Evolutionary conservation across 1,140 invertebrate species (phyloP).

Genomic region (Hesperophylax magnus): DNA sequence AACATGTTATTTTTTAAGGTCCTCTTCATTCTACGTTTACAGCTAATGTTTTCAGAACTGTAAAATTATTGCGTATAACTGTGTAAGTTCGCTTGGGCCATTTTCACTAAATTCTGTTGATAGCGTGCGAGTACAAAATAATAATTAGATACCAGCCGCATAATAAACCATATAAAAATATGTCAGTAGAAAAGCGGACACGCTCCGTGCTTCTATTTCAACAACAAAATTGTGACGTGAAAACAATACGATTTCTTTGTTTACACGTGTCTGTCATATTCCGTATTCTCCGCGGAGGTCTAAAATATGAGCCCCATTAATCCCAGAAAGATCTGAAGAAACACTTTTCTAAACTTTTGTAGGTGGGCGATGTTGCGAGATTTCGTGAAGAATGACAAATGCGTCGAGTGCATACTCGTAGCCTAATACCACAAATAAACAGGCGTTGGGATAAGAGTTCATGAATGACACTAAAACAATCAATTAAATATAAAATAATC

Average conservation of each 20-base stretch:
- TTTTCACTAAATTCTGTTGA: slow-evolving; percentile 1
- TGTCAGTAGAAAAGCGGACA: not conserved
- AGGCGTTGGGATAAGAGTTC: too few relatives aligned
- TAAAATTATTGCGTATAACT: slow-evolving; percentile 9
- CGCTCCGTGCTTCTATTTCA: slow-evolving; percentile 10
- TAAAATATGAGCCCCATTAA: too few relatives aligned
- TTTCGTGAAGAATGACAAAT: too few relatives aligned
- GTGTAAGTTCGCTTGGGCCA: slow-evolving; percentile 2
- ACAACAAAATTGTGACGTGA: slow-evolving; percentile 3
- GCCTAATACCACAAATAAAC: too few relatives aligned
- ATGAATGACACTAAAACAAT: too few relatives aligned
- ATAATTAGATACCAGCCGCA: not conserved
- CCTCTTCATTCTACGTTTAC: not conserved
- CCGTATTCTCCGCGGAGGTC: not conserved
- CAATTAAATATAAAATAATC: too few relatives aligned
- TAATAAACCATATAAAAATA: slow-evolving; percentile 11
- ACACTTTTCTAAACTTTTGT: too few relatives aligned
- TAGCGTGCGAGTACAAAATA: not conserved
- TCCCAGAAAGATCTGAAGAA: too few relatives aligned
- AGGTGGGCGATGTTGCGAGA: too few relatives aligned
- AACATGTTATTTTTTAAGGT: not conserved
- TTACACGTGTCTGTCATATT: not conserved
- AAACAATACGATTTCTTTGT: slow-evolving; percentile 12
- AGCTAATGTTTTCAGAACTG: not conserved
- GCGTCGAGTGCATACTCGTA: too few relatives aligned